Conservation (phyloP, 1,140 invertebrate species). For the Hypothenemus hampei region DNA sequence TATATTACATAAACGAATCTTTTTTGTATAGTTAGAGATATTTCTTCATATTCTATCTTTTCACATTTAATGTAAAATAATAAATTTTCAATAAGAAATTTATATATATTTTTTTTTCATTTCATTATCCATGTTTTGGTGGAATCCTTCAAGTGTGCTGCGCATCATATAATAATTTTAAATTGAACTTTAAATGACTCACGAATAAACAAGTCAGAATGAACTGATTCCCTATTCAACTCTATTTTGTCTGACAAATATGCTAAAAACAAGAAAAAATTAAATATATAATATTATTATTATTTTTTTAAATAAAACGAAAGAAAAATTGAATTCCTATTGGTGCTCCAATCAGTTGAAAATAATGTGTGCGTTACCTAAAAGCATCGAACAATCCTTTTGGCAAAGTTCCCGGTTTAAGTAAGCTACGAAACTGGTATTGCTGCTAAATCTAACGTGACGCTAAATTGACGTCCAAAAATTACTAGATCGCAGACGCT, state of each 20-base stretch:
- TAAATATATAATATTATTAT: too few relatives aligned
- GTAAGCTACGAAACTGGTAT: conserved; percentile 19
- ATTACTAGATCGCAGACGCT: conserved; percentile 12
- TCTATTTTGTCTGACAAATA: too few relatives aligned
- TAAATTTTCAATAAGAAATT: conserved; percentile 26
- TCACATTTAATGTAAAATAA: conserved; percentile 23
- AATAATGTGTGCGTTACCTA: neutral
- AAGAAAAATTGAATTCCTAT: too few relatives aligned
- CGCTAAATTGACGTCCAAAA: conserved; percentile 17
- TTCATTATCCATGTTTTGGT: neutral
- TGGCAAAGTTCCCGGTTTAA: conserved; percentile 26
- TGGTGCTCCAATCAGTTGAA: too few relatives aligned
- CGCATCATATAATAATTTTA: too few relatives aligned
- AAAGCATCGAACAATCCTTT: conserved; percentile 14
- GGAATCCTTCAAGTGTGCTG: too few relatives aligned
- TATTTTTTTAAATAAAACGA: too few relatives aligned
- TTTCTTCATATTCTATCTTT: conserved; percentile 25
- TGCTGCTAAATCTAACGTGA: conserved; percentile 17
- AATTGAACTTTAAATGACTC: too few relatives aligned
- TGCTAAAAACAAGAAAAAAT: too few relatives aligned
- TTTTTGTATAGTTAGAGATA: conserved; percentile 24
- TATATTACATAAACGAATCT: conserved; percentile 7
- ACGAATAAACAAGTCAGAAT: too few relatives aligned
- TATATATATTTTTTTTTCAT: neutral
- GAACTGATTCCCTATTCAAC: too few relatives aligned